Evolutionary conservation across 2,113 vertebrate species (phyloP).

Genomic region (Scortum barcoo): DNA sequence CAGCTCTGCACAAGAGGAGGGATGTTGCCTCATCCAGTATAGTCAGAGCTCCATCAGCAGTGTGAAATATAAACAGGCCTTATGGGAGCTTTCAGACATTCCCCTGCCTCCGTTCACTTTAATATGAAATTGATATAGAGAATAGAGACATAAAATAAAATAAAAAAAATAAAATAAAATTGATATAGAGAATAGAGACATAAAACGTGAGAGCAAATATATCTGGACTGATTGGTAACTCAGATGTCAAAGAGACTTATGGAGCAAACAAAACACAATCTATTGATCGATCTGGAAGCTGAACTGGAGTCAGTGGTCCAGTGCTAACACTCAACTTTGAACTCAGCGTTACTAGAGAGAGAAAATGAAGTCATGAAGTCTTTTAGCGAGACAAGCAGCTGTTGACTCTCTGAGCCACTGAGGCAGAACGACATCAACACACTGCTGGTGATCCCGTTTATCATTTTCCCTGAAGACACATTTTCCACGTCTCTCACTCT

Average conservation of each 20-base stretch:
- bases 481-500: neutral
- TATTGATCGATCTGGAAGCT: neutral
- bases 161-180: too few species aligned
- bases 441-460: slow-evolving; percentile 44
- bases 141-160: too few species aligned
- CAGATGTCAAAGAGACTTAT: neutral
- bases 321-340: too few species aligned
- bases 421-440: slow-evolving; percentile 35
- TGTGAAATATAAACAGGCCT: slow-evolving; percentile 13
- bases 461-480: slow-evolving; percentile 44
- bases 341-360: neutral
- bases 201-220: neutral
- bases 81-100: slow-evolving; percentile 14
- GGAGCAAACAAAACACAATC: neutral
- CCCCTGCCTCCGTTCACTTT: slow-evolving; percentile 6
- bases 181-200: neutral
- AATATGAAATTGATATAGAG: neutral
- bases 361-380: neutral
- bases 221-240: neutral
- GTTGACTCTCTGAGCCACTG: slow-evolving; percentile 44
- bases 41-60: slow-evolving; percentile 17
- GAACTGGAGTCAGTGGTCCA: neutral
- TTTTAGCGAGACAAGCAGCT: slow-evolving; percentile 37
- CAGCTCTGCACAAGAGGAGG: slow-evolving; percentile 2
- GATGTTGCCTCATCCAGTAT: neutral